Conservation (phyloP, 2,797 vertebrate genomes). For the Phalanger gymnotis region DNA sequence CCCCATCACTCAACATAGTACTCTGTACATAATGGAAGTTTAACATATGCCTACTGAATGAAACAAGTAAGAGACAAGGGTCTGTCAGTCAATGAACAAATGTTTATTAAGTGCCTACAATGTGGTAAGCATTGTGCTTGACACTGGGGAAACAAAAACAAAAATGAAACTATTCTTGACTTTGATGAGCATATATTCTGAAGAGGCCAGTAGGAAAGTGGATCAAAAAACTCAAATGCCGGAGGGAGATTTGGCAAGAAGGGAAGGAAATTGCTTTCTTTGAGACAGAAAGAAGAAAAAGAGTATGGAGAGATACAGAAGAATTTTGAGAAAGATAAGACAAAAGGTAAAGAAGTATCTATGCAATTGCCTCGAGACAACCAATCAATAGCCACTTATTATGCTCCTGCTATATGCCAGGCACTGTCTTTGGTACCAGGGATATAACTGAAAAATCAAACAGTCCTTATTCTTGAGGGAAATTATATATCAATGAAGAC, state of each 20-base stretch:
- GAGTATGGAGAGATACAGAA: neutral
- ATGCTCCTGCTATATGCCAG: neutral
- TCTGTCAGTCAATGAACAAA: neutral
- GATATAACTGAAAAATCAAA: conserved; percentile 1
- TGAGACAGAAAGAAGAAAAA: neutral
- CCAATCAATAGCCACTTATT: neutral
- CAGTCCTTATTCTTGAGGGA: neutral
- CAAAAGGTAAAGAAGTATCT: neutral
- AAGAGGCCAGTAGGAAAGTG: neutral
- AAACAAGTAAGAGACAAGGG: neutral
- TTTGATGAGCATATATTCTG: neutral
- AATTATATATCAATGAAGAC: neutral
- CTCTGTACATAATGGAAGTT: neutral
- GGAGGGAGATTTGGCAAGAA: neutral
- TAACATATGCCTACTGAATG: neutral
- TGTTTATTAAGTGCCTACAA: neutral
- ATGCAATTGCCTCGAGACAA: neutral
- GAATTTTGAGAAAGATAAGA: neutral
- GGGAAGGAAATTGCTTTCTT: neutral
- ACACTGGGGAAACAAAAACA: neutral
- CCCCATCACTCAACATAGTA: neutral
- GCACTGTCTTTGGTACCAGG: neutral
- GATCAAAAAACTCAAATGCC: neutral
- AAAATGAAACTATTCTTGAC: neutral
- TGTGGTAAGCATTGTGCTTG: neutral